phyloP scores from a whole-genome alignment of 2,113 vertebrate species.

The Meriones unguiculatus region DNA sequence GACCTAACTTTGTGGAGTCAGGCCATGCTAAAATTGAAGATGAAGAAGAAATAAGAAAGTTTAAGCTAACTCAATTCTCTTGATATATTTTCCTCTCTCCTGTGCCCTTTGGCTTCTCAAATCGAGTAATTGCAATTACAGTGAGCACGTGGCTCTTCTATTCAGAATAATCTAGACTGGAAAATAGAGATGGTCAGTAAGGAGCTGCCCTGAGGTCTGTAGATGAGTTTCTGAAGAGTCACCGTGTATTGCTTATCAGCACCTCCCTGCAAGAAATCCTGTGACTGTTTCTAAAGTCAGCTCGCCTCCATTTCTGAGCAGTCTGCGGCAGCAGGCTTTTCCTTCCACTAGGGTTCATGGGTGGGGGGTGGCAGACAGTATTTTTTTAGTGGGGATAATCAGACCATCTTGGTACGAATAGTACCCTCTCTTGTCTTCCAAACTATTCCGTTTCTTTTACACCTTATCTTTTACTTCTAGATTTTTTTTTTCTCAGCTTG shows the following conservation, averaged over 20 bases:
- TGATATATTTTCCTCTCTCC: neutral
- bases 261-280: constrained; percentile 8
- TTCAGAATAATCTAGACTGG: constrained; percentile 34
- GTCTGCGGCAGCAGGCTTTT: neutral
- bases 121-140: constrained; percentile 29
- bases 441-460: neutral
- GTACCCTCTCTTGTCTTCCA: neutral
- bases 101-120: neutral
- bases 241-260: neutral
- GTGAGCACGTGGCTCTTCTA: neutral
- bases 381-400: neutral
- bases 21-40: constrained; percentile 30
- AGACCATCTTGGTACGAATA: neutral
- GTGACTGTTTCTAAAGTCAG: neutral
- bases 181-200: constrained; percentile 27
- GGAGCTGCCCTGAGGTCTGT: neutral
- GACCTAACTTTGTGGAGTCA: constrained; percentile 45
- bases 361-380: neutral
- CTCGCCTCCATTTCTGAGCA: neutral
- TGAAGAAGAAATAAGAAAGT: neutral
- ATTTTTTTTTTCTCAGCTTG: neutral
- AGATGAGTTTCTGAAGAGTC: constrained; percentile 33
- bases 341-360: neutral
- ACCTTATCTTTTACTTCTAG: neutral
- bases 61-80: constrained; percentile 8